Conservation (phyloP, 2,888 invertebrate species). For the Meiosimyza decipiens region DNA sequence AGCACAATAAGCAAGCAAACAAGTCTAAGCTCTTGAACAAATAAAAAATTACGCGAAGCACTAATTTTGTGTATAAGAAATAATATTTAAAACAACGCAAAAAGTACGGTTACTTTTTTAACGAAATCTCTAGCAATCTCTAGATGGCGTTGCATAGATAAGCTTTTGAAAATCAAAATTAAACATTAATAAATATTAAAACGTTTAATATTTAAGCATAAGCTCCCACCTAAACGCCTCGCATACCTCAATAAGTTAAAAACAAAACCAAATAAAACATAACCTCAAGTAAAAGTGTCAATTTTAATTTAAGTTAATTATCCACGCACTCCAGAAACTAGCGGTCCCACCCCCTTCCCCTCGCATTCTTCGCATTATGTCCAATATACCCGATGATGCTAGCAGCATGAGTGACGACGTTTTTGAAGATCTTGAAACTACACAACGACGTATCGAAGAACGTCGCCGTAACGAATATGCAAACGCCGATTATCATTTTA, state of each 20-base stretch:
- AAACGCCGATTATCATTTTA: constrained; percentile 43
- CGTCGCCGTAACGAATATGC: constrained; percentile 52
- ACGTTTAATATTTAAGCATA: background rate
- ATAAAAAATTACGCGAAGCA: too few relatives aligned
- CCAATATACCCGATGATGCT: constrained; percentile 76
- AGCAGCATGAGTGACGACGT: constrained; percentile 82
- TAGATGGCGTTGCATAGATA: background rate
- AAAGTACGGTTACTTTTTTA: too few relatives aligned
- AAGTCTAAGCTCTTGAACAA: too few relatives aligned
- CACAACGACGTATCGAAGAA: constrained; percentile 60
- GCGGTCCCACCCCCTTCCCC: background rate
- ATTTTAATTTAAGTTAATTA: background rate
- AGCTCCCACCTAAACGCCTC: background rate
- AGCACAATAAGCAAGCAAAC: too few relatives aligned
- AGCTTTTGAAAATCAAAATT: background rate
- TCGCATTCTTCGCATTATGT: constrained; percentile 60
- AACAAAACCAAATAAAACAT: background rate
- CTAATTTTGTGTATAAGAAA: too few relatives aligned
- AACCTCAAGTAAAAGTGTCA: background rate
- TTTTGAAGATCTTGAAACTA: constrained; percentile 75
- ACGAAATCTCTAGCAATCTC: background rate
- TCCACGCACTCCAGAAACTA: background rate
- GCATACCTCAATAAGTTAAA: constrained; percentile 15
- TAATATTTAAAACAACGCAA: too few relatives aligned
- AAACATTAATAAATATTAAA: too few relatives aligned